Evolutionary conservation across 2,888 invertebrate species (phyloP), one percentile per base, ranked within the genome.

Genomic region (Clivina fossor): DNA sequence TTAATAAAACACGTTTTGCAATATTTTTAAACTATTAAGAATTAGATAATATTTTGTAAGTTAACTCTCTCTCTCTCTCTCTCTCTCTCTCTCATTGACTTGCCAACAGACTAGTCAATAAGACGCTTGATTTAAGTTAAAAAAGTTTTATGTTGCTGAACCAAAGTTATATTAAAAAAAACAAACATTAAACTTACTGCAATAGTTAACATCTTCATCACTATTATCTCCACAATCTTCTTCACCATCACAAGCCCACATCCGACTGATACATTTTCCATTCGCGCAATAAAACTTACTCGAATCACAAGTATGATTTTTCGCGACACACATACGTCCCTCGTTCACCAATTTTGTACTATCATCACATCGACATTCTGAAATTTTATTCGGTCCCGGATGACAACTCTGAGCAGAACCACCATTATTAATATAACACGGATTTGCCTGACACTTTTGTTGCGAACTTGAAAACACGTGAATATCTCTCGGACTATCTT

Each of bases 351-450:
- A 75, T 69, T 93, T 89, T 5, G 86, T 88, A 63, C 79, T 85
- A 56, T 91, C 89, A 65, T 92, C 88, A 69, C 96, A 96, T 60
- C 86, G 87, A 74, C 98, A 99, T 69, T 96, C 95, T 0, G 89
- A 87, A 1, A 88, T 86, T 47, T 85, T 86, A 66, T 93, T 89
- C 0, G 86, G 83, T 0, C 86, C 90, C 0, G 94, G 93, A 70
- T 94, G 94, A 68, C 97, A 97, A 61, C 90, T 89, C 64, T 95
- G 90, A 0, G 93, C 92, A 71, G 98, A 98, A 0, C 97, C 98
- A 0, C 98, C 98, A 63, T 98, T 98, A 68, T 88, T 90, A 22
- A 92, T 86, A 13, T 83, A 82, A 71, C 98, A 99, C 0, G 90
- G 84, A 74, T 93, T 92, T 0, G 82, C 80, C 46, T 76, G 78